These are phyloP conservation scores for Brienomyrus longianalis DNA, from an alignment of 2,113 vertebrate species.

Conservation along the genomic window DNA sequence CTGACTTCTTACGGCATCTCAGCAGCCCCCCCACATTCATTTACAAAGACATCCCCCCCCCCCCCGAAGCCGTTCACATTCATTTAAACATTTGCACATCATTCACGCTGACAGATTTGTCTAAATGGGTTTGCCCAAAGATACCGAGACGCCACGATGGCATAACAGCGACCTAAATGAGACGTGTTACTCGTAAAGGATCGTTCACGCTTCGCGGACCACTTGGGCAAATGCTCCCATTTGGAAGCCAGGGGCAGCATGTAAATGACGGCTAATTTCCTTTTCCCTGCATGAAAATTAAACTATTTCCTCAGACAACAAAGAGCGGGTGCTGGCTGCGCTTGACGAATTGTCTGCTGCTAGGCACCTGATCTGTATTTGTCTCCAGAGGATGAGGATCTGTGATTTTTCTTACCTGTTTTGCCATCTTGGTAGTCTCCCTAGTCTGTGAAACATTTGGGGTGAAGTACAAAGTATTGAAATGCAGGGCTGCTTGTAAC, in stretches of 20 bases:
- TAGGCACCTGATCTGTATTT: not conserved
- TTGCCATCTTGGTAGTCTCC: not conserved
- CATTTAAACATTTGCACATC: conserved; percentile 5
- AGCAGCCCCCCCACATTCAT: not conserved
- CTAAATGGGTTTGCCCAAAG: not conserved
- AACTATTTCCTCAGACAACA: not conserved
- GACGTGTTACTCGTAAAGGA: not conserved
- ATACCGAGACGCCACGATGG: not conserved
- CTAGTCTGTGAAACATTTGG: not conserved
- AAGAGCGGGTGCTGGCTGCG: not conserved
- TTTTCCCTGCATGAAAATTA: conserved; percentile 2
- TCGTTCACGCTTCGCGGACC: not conserved
- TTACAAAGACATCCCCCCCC: not conserved
- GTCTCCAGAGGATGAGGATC: not conserved
- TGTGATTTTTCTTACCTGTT: not conserved
- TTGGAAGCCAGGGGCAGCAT: not conserved
- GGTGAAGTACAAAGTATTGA: not conserved
- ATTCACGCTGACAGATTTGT: conserved; percentile 1
- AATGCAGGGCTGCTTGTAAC: not conserved
- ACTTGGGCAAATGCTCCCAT: not conserved
- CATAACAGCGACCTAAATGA: not conserved
- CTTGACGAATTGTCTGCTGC: not conserved
- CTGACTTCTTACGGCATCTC: not conserved
- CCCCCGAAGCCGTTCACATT: not conserved
- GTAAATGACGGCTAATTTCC: conserved; percentile 2